phyloP scores from a whole-genome alignment of 2,797 vertebrate genomes.

The Gastrophryne carolinensis region DNA sequence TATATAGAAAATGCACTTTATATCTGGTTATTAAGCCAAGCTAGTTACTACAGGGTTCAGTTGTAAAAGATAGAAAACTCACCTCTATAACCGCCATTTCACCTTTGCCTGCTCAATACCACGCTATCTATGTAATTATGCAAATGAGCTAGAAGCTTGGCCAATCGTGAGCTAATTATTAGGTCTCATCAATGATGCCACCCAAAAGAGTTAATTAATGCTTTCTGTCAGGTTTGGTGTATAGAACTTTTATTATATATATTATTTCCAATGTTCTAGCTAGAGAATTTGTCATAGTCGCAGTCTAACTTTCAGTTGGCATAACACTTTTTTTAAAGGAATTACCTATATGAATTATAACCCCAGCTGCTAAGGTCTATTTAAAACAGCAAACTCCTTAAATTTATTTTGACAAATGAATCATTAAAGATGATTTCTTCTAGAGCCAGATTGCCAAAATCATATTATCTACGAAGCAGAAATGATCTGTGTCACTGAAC shows the following conservation, averaged over 20 bases:
- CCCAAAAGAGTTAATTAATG: constrained; percentile 51
- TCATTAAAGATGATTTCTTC: neutral
- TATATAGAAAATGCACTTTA: constrained; percentile 46
- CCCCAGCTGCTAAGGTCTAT: neutral
- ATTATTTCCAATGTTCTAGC: constrained; percentile 17
- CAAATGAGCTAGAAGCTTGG: constrained; percentile 29
- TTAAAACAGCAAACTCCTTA: constrained; percentile 2
- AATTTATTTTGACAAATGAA: neutral
- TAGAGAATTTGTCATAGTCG: neutral
- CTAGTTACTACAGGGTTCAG: constrained; percentile 25
- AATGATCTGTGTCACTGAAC: neutral
- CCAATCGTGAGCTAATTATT: constrained; percentile 50
- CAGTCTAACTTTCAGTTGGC: neutral
- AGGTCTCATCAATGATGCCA: constrained; percentile 42
- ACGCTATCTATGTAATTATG: constrained; percentile 45
- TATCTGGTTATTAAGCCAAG: constrained; percentile 45
- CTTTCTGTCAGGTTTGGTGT: constrained; percentile 34
- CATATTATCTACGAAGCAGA: neutral
- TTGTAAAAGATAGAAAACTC: constrained; percentile 44
- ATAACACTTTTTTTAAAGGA: neutral
- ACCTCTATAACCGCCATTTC: constrained; percentile 32
- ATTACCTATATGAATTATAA: neutral
- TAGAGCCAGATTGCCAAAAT: neutral
- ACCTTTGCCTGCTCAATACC: constrained; percentile 26
- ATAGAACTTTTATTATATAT: constrained; percentile 6